phyloP scores from a whole-genome alignment of 30 jellyfish, hydroid and myxozoan species.

The Chrysaora quinquecirrha region DNA sequence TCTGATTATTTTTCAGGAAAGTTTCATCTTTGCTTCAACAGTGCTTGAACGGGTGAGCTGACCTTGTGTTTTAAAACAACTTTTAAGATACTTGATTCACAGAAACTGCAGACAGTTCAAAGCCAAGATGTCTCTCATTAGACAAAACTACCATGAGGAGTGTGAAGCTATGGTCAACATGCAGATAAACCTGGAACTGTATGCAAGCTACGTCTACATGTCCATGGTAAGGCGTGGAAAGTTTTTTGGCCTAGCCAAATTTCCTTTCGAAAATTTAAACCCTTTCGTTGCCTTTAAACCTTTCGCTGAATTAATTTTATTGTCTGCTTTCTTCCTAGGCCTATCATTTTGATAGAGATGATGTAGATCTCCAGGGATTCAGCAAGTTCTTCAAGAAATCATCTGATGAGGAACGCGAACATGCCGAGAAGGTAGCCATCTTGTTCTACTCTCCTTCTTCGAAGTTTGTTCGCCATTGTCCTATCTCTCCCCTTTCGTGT shows the following conservation, averaged over 20 bases:
- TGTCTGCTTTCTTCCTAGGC: constrained; percentile 57
- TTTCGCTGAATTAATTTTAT: no score
- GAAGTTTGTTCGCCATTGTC: not conserved
- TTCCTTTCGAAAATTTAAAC: no score
- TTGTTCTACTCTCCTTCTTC: not conserved
- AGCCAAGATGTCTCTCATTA: constrained; percentile 66
- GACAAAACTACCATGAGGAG: constrained; percentile 92
- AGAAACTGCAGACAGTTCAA: not conserved
- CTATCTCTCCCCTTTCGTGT: no score
- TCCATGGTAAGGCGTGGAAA: constrained; percentile 74
- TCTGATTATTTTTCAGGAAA: not conserved
- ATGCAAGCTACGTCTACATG: constrained; percentile 91
- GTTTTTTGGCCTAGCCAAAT: not conserved
- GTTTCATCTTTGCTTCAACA: constrained; percentile 85
- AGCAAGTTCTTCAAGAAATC: constrained; percentile 83
- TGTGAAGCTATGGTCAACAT: constrained; percentile 97
- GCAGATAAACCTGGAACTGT: constrained; percentile 93
- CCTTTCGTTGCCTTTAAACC: no score
- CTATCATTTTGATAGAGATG: constrained; percentile 93
- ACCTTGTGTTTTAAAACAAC: constrained; percentile 1
- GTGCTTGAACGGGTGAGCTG: constrained; percentile 89
- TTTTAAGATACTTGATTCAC: not conserved
- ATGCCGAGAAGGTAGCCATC: constrained; percentile 73
- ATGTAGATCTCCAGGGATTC: constrained; percentile 83
- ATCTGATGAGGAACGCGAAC: constrained; percentile 97